Evolutionary conservation across 2,113 vertebrate species (phyloP).

Genomic region (Cyrtonyx montezumae): DNA sequence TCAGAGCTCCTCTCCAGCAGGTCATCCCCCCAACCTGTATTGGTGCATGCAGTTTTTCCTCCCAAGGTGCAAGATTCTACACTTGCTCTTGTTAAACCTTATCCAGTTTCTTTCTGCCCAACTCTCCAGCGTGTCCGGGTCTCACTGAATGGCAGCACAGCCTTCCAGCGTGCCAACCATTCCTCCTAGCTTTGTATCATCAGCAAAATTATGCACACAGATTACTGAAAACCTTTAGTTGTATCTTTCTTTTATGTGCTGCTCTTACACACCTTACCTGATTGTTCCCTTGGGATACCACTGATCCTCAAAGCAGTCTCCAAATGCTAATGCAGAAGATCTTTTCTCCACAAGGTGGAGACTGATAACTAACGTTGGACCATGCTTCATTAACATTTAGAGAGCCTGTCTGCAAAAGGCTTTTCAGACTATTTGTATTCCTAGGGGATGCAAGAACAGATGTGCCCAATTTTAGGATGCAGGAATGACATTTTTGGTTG

Average conservation of each 20-base stretch:
- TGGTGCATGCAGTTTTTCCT: too few relatives aligned
- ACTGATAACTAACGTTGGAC: neutral
- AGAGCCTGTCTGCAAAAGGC: neutral
- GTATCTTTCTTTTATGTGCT: neutral
- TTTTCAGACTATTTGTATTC: neutral
- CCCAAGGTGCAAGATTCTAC: too few relatives aligned
- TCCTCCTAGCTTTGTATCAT: too few relatives aligned
- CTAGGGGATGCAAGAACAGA: neutral
- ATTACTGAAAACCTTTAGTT: neutral
- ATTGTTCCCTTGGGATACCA: neutral
- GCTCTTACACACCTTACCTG: neutral
- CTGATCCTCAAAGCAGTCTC: neutral
- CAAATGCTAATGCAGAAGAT: neutral
- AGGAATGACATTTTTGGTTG: neutral
- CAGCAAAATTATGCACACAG: neutral
- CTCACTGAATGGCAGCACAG: too few relatives aligned
- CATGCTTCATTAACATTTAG: neutral
- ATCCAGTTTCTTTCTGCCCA: too few relatives aligned
- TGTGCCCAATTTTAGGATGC: neutral
- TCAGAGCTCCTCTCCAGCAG: too few relatives aligned
- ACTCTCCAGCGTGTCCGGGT: too few relatives aligned
- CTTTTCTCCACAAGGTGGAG: constrained; percentile 64
- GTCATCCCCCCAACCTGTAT: too few relatives aligned
- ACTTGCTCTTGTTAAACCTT: too few relatives aligned
- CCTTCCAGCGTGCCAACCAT: too few relatives aligned